A percentile compares a stretch with the other conserved stretches of the same genome.
phyloP scores from a whole-genome alignment of 2,797 vertebrate species.

The Saxicola maurus region DNA sequence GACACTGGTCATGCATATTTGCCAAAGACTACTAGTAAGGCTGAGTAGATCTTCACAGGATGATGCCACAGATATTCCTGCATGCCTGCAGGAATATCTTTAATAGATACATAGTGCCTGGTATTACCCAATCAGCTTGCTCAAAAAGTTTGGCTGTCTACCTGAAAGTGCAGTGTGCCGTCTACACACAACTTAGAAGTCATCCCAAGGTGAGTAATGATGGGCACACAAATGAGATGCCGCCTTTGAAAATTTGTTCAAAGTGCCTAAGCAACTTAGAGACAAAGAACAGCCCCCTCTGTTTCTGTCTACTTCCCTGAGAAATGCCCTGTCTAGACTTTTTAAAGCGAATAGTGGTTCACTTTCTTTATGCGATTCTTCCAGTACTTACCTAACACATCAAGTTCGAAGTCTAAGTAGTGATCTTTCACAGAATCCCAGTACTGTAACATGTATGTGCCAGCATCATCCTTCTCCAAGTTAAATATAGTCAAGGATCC shows the following conservation, averaged over 20 bases:
- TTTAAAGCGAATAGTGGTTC: not conserved
- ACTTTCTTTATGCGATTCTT: not conserved
- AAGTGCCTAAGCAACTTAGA: not conserved
- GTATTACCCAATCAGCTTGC: not conserved
- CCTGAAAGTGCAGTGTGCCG: not conserved
- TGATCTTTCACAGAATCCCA: accelerated
- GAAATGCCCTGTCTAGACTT: not conserved
- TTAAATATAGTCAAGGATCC: not conserved
- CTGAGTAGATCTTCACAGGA: not conserved
- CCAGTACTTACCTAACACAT: conserved; percentile 12
- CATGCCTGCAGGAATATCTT: not conserved
- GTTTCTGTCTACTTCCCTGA: not conserved
- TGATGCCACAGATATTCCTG: not conserved
- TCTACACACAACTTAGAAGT: not conserved
- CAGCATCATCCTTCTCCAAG: not conserved
- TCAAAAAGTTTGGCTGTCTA: not conserved
- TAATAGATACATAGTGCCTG: not conserved
- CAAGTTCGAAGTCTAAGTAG: accelerated
- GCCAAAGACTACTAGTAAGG: not conserved
- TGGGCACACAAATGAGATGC: not conserved
- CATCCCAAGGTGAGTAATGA: not conserved
- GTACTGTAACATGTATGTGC: accelerated
- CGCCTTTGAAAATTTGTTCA: not conserved
- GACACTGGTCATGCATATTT: not conserved
- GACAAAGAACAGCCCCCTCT: not conserved